Evolutionary conservation across 1,140 invertebrate genomes (phyloP), one percentile per base, ranked within the genome.

Genomic region (Tetramorium parvispinum): DNA sequence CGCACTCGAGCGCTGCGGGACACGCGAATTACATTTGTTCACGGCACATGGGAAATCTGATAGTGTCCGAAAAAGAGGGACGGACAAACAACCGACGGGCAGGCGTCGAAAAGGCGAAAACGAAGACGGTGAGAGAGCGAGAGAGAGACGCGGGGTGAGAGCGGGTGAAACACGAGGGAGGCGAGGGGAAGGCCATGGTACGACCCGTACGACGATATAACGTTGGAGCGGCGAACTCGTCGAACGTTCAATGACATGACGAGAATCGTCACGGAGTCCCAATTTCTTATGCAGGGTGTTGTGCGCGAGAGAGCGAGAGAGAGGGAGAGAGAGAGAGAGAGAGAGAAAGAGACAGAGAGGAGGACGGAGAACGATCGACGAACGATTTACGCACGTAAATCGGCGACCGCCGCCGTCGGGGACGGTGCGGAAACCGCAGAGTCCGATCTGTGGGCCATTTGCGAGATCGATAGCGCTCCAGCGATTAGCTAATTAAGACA

Each of bases 401-500:
- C 59, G 21, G 32, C 16, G 46, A 55, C 10, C 13, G 77, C 11
- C 13, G 46, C 27, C 61, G 32, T 24, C 37, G 8, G 7, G 59
- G 27, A 24, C 7, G 13, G 3, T n/a, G 13, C 43, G 37, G 40
- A 68, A 55, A 59, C 46, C 53, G 32, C 77, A 2, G 40, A 49
- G 68, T 53, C 49, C 27, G 77, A 79, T 53, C 46, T 18, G 18
- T 51, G 40, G 21, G 51, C 53, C 79, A 37, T 61, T 68, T 21
- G 68, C 7, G 55, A 49, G 68, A 83, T 83, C 70, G 79, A 75
- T 83, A 83, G 13, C 79, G 66, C 68, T 57, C 68, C 57, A 21
- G 68, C 53, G 79, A 73, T 83, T 83, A 82, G 51, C 51, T 63
- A 65, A 85, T 85, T 76, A 85, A 85, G 49, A 85, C 59, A 18